A percentile compares a stretch with the other conserved stretches of the same genome.
These are phyloP conservation scores for Chironomus riparius DNA, from an alignment of 2,888 invertebrate species.

Conservation along the genomic window DNA sequence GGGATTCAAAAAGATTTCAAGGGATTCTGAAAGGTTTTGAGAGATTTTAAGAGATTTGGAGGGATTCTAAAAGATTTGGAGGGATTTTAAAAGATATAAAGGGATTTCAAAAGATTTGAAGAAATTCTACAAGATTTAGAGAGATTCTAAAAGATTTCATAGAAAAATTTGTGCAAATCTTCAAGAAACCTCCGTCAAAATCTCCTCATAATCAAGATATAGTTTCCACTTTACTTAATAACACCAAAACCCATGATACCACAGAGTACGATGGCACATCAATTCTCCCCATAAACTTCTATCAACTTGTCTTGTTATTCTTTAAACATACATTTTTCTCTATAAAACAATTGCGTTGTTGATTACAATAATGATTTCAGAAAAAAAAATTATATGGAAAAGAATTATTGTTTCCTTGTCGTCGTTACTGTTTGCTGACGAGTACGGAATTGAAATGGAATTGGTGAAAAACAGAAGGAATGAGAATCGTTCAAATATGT, in stretches of 20 bases:
- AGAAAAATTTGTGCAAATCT: too few species aligned
- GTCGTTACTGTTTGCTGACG: background rate
- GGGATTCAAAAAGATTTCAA: too few species aligned
- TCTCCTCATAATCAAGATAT: too few species aligned
- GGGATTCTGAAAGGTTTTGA: too few species aligned
- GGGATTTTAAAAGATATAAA: too few species aligned
- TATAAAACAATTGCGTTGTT: slow-evolving; percentile 23
- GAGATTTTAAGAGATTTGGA: too few species aligned
- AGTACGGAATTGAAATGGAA: background rate
- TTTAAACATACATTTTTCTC: background rate
- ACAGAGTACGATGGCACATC: background rate
- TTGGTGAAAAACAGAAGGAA: background rate
- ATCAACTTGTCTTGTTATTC: background rate
- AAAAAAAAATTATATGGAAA: background rate
- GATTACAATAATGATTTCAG: slow-evolving; percentile 19
- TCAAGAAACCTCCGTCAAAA: too few species aligned
- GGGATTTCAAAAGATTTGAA: too few species aligned
- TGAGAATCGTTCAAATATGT: slow-evolving; percentile 8
- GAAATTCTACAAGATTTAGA: too few species aligned
- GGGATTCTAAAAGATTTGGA: too few species aligned
- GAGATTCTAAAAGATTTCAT: too few species aligned
- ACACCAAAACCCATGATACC: background rate
- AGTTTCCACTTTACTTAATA: background rate
- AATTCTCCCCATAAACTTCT: background rate
- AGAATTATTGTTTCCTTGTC: slow-evolving; percentile 14